Evolutionary conservation across 2,888 invertebrate genomes (phyloP).

Genomic region (Agrotis puta): DNA sequence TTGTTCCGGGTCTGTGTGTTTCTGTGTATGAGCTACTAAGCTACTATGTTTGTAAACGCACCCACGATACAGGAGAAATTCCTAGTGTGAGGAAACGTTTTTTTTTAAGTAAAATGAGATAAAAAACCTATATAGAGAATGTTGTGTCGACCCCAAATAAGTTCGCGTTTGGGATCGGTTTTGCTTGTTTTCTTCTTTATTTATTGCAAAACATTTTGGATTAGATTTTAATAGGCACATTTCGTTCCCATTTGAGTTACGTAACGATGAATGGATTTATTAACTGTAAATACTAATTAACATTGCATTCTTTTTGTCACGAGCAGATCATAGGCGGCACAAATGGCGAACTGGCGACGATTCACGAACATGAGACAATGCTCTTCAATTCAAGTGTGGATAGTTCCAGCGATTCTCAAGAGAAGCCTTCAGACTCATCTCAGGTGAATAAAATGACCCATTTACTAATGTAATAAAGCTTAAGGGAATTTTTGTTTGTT

Average conservation of each 20-base stretch:
- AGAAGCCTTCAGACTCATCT: conserved; percentile 86
- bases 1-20: too few relatives aligned
- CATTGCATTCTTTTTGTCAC: conserved; percentile 1
- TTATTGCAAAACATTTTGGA: neutral
- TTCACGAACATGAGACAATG: conserved; percentile 97
- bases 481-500: too few relatives aligned
- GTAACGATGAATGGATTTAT: neutral
- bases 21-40: too few relatives aligned
- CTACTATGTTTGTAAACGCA: too few relatives aligned
- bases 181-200: too few relatives aligned
- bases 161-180: too few relatives aligned
- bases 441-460: conserved; percentile 72
- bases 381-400: conserved; percentile 94
- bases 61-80: too few relatives aligned
- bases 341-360: conserved; percentile 96
- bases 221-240: neutral
- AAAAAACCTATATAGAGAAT: too few relatives aligned
- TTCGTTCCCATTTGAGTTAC: neutral
- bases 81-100: too few relatives aligned
- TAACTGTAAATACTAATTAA: neutral
- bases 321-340: conserved; percentile 79
- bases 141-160: too few relatives aligned
- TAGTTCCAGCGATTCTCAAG: conserved; percentile 91
- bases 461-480: too few relatives aligned
- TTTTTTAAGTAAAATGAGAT: too few relatives aligned